These are phyloP conservation scores for Simalia tracyae DNA, from an alignment of 2,797 vertebrate genomes.

Conservation along the genomic window DNA sequence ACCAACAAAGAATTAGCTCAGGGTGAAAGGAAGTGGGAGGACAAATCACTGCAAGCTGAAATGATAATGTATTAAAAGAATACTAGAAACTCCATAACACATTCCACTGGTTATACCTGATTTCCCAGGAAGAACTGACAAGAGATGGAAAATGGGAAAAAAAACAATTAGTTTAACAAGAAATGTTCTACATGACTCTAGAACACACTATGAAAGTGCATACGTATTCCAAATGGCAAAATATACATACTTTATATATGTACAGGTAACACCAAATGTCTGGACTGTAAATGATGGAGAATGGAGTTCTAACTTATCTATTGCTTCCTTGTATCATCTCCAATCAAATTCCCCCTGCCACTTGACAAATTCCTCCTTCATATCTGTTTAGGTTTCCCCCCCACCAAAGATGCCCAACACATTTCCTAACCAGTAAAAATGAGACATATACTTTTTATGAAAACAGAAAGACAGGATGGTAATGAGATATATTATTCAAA, in stretches of 20 bases:
- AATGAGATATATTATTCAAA: conserved; percentile 20
- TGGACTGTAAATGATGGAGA: conserved; percentile 39
- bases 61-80: conserved; percentile 68
- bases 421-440: conserved; percentile 21
- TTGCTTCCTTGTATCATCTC: conserved; percentile 38
- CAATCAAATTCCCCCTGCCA: conserved; percentile 29
- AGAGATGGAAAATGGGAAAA: conserved; percentile 84
- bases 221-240: conserved; percentile 49
- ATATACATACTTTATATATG: conserved; percentile 56
- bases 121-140: conserved; percentile 99
- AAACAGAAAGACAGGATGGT: conserved; percentile 37
- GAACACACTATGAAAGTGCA: conserved; percentile 66
- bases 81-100: conserved; percentile 70
- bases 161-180: conserved; percentile 82
- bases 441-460: conserved; percentile 5
- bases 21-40: conserved; percentile 64
- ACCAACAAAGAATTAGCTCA: conserved; percentile 72
- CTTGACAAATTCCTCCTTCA: neutral
- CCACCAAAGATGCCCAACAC: conserved; percentile 5
- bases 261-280: conserved; percentile 47
- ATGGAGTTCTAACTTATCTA: conserved; percentile 41
- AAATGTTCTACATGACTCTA: conserved; percentile 68
- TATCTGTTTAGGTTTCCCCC: neutral
- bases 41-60: conserved; percentile 73
- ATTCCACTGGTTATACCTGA: conserved; percentile 91